phyloP scores from a whole-genome alignment of 2,797 vertebrate genomes.

The Hippocampus kuda region DNA sequence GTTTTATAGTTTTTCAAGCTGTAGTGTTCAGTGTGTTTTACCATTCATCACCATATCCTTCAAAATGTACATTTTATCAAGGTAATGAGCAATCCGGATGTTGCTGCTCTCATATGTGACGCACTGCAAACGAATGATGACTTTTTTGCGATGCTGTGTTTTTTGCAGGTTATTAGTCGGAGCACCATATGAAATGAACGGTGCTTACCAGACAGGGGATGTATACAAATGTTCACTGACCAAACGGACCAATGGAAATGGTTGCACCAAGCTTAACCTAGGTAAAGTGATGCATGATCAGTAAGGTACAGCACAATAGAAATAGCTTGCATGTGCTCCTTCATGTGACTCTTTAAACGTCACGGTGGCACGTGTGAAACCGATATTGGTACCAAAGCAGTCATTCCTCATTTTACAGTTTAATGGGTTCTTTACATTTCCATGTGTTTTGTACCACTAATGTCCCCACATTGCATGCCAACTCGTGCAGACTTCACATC shows the following conservation, averaged over 20 bases:
- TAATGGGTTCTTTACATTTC: conserved; percentile 50
- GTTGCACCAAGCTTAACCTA: conserved; percentile 92
- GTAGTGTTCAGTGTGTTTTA: too few relatives aligned
- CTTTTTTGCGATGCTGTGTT: conserved; percentile 15
- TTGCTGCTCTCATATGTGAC: background rate
- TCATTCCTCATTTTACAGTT: conserved; percentile 50
- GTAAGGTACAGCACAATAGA: background rate
- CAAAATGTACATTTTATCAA: too few relatives aligned
- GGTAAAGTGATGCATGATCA: conserved; percentile 61
- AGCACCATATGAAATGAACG: conserved; percentile 88
- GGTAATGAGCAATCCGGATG: background rate
- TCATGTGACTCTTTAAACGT: conserved; percentile 16
- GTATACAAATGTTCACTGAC: conserved; percentile 86
- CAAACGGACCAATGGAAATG: conserved; percentile 70
- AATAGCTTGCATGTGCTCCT: conserved; percentile 10
- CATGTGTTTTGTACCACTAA: conserved; percentile 46
- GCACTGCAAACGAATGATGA: background rate
- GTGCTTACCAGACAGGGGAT: conserved; percentile 88
- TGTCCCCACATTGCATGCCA: conserved; percentile 33
- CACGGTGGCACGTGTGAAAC: conserved; percentile 35
- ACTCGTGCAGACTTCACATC: conserved; percentile 32
- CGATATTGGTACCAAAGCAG: conserved; percentile 35
- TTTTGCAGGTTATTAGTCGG: conserved; percentile 87
- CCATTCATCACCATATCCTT: background rate
- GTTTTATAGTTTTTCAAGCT: too few relatives aligned